A percentile compares a stretch with the other conserved stretches of the same genome.
phyloP scores from a whole-genome alignment of 2,888 invertebrate genomes.

The Keiferia lycopersicella region DNA sequence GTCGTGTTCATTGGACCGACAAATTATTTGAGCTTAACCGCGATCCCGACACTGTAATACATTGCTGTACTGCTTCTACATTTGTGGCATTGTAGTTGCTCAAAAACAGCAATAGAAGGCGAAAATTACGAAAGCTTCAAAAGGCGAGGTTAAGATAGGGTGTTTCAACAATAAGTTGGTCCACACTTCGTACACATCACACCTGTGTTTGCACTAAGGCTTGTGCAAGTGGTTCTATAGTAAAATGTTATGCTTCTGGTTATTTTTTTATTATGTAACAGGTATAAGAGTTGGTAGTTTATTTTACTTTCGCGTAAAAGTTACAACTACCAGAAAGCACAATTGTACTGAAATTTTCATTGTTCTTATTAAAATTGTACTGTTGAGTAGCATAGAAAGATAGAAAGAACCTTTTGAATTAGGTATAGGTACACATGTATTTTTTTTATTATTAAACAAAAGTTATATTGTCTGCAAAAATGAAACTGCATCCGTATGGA shows the following conservation, averaged over 20 bases:
- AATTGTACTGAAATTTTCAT: no score
- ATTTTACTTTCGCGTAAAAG: neutral
- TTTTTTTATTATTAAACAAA: no score
- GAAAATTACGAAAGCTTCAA: neutral
- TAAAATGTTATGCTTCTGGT: neutral
- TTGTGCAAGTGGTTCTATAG: conserved; percentile 50
- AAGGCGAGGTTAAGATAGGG: neutral
- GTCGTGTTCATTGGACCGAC: neutral
- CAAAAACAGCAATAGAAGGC: neutral
- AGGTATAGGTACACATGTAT: no score
- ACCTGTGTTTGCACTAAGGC: conserved; percentile 72
- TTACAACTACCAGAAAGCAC: no score
- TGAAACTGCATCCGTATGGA: no score
- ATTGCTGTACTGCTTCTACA: neutral
- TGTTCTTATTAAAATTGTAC: no score
- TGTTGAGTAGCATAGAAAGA: no score
- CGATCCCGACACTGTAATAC: neutral
- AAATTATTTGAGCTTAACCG: neutral
- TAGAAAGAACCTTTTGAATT: no score
- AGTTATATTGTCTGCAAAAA: no score
- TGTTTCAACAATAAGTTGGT: neutral
- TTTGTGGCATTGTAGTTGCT: neutral
- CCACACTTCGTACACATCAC: conserved; percentile 34
- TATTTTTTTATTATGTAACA: conserved; percentile 38
- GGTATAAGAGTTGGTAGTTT: conserved; percentile 37